Base-by-base conservation (phyloP, 2,113 vertebrate species). In the Hiodon alosoides region DNA sequence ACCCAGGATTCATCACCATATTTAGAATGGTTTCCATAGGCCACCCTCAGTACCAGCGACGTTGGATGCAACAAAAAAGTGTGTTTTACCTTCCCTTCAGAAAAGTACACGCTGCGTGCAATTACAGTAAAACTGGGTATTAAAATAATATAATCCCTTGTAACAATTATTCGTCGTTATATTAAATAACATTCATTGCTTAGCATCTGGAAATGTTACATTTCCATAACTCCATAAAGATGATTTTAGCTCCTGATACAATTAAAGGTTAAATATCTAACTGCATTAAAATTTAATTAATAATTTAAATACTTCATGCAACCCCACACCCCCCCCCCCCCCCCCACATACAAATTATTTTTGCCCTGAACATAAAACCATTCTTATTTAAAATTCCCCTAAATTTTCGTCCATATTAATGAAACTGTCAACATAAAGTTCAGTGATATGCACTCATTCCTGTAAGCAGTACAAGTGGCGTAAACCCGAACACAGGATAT, bases 221-320 rank as follows among this genome's bases (percentile, higher is more conserved):
- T 84, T 75, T 81, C 74, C 79, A 83, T 83, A 81, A 76, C 76
- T 81, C 75, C 78, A 79, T 81, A 80, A 79, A 82, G 78, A 79
- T 82, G 68, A 69, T n/a, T 61, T 66, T 75, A 68, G 75, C 54
- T 72, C 70, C 70, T 31, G 14, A 76, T 65, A 55, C 59, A 58
- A 66, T 52, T 78, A 79, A 84, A 82, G 78, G 83, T 82, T 79
- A 79, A 76, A 67, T 67, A 74, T 74, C 67, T 78, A 67, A 78
- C 65, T 74, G 67, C 17, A 60, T 69, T 76, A 64, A 55, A 68
- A 57, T 67, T 61, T 76, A 77, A 71, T 70, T 69, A 61, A 62
- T 55, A 64, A 77, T 70, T 73, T 61, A 62, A 70, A 71, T 58
- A 65, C 31, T 60, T 66, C 4, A 31, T 31, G 31, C 31, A 31